phyloP scores from a whole-genome alignment of 1,140 invertebrate species.

The Epicauta chinensis region DNA sequence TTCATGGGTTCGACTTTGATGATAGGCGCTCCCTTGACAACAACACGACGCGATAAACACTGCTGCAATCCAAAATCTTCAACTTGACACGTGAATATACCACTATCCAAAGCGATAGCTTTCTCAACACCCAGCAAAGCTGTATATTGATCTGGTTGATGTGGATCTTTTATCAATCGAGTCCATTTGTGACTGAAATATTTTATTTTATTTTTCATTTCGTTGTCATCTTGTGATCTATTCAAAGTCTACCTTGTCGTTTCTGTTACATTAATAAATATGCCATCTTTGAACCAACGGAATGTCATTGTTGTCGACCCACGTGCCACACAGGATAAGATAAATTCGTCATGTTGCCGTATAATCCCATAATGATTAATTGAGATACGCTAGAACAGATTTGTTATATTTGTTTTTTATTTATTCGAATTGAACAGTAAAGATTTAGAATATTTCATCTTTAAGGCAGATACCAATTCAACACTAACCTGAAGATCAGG shows the following conservation, averaged over 20 bases:
- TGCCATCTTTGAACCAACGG: constrained; percentile 74
- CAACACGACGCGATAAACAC: constrained; percentile 61
- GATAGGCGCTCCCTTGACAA: constrained; percentile 59
- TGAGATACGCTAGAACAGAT: constrained; percentile 51
- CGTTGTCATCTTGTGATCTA: too few relatives aligned
- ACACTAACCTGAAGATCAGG: constrained; percentile 29
- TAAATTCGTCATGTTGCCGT: constrained; percentile 66
- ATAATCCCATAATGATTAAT: constrained; percentile 58
- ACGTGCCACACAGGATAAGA: constrained; percentile 67
- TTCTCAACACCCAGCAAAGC: constrained; percentile 62
- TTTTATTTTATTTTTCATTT: too few relatives aligned
- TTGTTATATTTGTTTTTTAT: too few relatives aligned
- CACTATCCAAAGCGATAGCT: constrained; percentile 59
- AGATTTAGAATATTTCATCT: too few relatives aligned
- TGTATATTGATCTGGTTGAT: constrained; percentile 54
- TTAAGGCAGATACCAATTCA: too few relatives aligned
- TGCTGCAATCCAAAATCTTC: constrained; percentile 67
- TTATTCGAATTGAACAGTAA: too few relatives aligned
- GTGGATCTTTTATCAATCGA: constrained; percentile 44
- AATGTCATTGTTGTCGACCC: constrained; percentile 67
- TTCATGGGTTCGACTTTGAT: constrained; percentile 67
- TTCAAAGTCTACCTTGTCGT: constrained; percentile 70
- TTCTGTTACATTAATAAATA: constrained; percentile 63
- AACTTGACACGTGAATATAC: constrained; percentile 66
- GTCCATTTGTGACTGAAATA: constrained; percentile 53